Evolutionary conservation across 2,888 invertebrate genomes (phyloP), one percentile per base, ranked within the genome.

Genomic region (Synergus gifuensis): DNA sequence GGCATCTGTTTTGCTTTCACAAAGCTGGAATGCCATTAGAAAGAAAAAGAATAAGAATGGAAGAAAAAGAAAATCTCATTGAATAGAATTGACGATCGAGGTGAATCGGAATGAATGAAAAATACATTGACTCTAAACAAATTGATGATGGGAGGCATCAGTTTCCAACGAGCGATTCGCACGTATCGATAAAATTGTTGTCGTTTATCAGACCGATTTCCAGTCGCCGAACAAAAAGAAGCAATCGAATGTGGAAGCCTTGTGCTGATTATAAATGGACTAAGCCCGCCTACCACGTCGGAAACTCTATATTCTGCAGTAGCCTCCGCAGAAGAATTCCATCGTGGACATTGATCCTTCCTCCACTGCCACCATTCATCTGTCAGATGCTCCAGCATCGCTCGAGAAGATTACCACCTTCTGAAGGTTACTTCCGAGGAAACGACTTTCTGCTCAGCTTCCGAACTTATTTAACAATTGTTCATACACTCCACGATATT

Each of bases 261-360:
- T 78, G 82, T 84, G 83, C 83, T 83, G 84, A 87, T 87, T 86
- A 84, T 85, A 85, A 86, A 87, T 87, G 84, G 84, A 84, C 84
- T 82, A 83, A 79, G 81, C 82, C 79, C 80, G 83, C 76, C 83
- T 81, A 78, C 82, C 79, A 76, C 46, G 73, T 76, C 78, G 81
- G 76, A 76, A 81, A 83, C 77, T 81, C 78, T 83, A 79, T 76
- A 83, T 82, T 82, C 82, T 77, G 14, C 81, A 79, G 79, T 82
- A 83, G 76, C 66, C 79, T 83, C 81, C 81, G 77, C 76, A 83
- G 83, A 83, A 79, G 83, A 85, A 85, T 85, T 85, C 84, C 83
- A 82, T 46, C 76, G 79, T 85, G 85, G 84, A 83, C 84, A 83
- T 83, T 83, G 83, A 85, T 85, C 85, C 78, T 83, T 49, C 78